These are phyloP conservation scores for Myxocyprinus asiaticus DNA, from an alignment of 2,113 vertebrate genomes.

Conservation along the genomic window DNA sequence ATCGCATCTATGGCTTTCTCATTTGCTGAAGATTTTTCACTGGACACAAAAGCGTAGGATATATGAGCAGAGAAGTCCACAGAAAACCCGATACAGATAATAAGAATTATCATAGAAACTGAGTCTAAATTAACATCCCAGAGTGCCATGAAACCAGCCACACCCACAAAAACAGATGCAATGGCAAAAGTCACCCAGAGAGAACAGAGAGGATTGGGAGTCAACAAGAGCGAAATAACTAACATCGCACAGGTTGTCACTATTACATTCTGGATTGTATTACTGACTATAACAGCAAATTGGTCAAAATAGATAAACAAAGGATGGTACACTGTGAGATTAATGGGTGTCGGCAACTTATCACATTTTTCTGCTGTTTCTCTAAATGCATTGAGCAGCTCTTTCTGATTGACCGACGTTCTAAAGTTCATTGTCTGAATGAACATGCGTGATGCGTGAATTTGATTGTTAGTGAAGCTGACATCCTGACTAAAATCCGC, in stretches of 20 bases:
- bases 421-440: conserved; percentile 65
- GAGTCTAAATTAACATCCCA: conserved; percentile 71
- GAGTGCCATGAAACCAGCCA: conserved; percentile 66
- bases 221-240: conserved; percentile 63
- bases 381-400: conserved; percentile 52
- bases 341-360: not conserved
- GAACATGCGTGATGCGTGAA: conserved; percentile 64
- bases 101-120: conserved; percentile 66
- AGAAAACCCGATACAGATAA: conserved; percentile 71
- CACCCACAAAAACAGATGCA: conserved; percentile 69
- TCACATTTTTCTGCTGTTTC: conserved; percentile 45
- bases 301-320: conserved; percentile 66
- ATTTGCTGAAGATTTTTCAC: conserved; percentile 51
- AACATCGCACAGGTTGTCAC: conserved; percentile 58
- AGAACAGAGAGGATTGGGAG: conserved; percentile 64
- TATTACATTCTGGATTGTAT: conserved; percentile 57
- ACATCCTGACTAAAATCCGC: conserved; percentile 61
- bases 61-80: conserved; percentile 68
- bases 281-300: conserved; percentile 62
- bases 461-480: conserved; percentile 55
- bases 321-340: conserved; percentile 65
- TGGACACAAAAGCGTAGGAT: conserved; percentile 68
- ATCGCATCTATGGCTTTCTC: conserved; percentile 60
- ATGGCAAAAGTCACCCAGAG: conserved; percentile 71
- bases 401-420: conserved; percentile 58